A percentile compares a stretch with the other conserved stretches of the same genome.
phyloP scores from a whole-genome alignment of 2,113 vertebrate genomes.

The Acanthisitta chloris region DNA sequence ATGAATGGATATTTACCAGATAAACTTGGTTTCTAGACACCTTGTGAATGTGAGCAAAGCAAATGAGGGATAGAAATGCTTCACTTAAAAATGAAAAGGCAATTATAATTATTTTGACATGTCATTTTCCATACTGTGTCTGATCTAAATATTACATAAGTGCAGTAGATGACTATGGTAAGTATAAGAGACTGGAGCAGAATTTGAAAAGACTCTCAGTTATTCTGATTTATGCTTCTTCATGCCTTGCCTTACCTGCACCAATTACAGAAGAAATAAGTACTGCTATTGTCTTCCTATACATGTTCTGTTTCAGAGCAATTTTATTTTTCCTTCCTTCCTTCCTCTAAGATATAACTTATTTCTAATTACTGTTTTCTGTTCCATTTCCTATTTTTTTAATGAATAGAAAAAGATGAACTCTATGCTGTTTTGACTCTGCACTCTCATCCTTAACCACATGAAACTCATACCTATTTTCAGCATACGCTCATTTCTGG shows the following conservation, averaged over 20 bases:
- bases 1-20: background rate
- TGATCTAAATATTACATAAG: background rate
- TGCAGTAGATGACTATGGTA: background rate
- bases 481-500: rapidly evolving
- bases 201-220: background rate
- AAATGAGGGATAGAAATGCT: background rate
- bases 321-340: background rate
- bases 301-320: background rate
- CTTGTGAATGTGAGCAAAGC: background rate
- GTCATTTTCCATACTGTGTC: background rate
- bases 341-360: background rate
- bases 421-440: background rate
- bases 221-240: background rate
- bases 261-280: background rate
- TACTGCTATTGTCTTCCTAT: background rate
- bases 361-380: background rate
- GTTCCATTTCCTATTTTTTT: background rate
- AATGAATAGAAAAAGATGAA: background rate
- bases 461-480: background rate
- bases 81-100: background rate
- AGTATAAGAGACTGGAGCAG: background rate
- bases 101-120: background rate
- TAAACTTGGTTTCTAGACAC: background rate
- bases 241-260: background rate
- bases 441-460: background rate